phyloP scores from a whole-genome alignment of 2,113 vertebrate genomes.

The Podarcis muralis region DNA sequence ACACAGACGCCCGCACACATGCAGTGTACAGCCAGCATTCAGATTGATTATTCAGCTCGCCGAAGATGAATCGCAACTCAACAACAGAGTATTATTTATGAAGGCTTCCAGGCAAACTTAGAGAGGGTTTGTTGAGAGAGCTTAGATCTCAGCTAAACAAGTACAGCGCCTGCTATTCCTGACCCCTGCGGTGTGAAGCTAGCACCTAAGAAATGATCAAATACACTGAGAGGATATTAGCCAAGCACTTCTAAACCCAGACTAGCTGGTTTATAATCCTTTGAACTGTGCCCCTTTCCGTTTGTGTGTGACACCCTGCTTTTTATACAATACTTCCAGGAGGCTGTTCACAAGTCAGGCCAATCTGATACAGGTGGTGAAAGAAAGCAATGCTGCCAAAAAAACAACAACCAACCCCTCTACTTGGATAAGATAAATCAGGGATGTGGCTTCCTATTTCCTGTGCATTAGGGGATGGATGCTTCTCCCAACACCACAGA shows the following conservation, averaged over 20 bases:
- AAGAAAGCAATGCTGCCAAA: not conserved
- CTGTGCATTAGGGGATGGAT: no score
- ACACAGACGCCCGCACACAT: not conserved
- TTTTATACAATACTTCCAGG: not conserved
- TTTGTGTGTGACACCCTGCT: not conserved
- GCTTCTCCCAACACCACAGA: no score
- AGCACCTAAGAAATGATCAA: conserved; percentile 20
- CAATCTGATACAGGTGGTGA: not conserved
- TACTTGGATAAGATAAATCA: not conserved
- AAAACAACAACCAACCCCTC: not conserved
- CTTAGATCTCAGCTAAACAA: conserved; percentile 5
- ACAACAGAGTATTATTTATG: not conserved
- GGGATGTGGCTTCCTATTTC: no score
- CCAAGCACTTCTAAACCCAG: conserved; percentile 12
- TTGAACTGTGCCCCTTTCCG: not conserved
- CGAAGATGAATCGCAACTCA: conserved; percentile 22
- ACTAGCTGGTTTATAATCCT: not conserved
- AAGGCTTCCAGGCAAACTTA: conserved; percentile 25
- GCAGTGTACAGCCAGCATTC: not conserved
- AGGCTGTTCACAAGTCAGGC: not conserved
- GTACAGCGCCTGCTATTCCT: not conserved
- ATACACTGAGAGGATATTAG: not conserved
- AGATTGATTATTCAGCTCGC: conserved; percentile 25
- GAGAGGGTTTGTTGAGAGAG: not conserved
- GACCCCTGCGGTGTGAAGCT: not conserved